Percentiles rank a stretch among this genome's conserved stretches.
Evolutionary conservation across 2,113 vertebrate species (phyloP).

Genomic region (Phoxinus phoxinus): DNA sequence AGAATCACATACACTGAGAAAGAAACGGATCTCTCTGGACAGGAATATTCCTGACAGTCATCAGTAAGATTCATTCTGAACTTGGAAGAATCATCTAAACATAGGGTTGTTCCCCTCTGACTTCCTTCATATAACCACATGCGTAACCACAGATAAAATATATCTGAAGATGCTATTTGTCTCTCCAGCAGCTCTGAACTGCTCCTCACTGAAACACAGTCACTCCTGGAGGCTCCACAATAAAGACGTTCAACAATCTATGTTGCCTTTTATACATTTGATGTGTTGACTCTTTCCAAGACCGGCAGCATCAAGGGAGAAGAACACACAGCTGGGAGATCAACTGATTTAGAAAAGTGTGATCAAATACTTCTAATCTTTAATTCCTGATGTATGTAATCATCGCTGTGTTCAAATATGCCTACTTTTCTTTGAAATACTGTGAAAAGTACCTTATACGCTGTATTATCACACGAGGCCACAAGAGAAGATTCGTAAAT

Average conservation of each 20-base stretch:
- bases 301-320: neutral
- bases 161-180: neutral
- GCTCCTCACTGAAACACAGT: neutral
- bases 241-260: neutral
- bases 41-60: constrained; percentile 30
- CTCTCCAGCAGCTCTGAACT: neutral
- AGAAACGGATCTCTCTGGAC: constrained; percentile 47
- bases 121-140: neutral
- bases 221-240: neutral
- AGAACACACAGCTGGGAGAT: neutral
- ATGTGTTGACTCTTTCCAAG: neutral
- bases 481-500: too few relatives aligned
- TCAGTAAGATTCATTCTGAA: too few relatives aligned
- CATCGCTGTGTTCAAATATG: too few relatives aligned
- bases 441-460: too few relatives aligned
- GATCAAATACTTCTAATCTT: too few relatives aligned
- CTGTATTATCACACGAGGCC: too few relatives aligned
- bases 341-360: neutral
- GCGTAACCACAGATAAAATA: neutral
- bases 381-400: too few relatives aligned
- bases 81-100: too few relatives aligned
- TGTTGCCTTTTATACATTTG: neutral
- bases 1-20: constrained; percentile 46
- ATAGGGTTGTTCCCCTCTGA: too few relatives aligned
- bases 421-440: too few relatives aligned